Percentiles rank a stretch among this genome's conserved stretches.
These are phyloP conservation scores for Abrostola tripartita DNA, from an alignment of 2,888 invertebrate genomes.

Conservation along the genomic window DNA sequence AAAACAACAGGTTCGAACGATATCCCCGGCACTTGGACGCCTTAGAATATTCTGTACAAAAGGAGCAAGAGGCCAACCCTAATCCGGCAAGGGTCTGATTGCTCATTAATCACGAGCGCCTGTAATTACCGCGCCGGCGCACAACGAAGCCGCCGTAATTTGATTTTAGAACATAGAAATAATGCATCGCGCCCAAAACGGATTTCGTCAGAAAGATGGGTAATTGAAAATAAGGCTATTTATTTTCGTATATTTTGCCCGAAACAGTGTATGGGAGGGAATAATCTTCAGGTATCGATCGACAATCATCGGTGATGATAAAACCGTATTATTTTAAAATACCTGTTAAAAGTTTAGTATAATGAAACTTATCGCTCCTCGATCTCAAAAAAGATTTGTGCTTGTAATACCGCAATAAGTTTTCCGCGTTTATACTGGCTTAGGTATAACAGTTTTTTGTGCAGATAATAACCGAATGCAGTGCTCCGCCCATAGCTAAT, in stretches of 20 bases:
- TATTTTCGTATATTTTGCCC: slow-evolving; percentile 24
- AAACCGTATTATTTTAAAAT: too few relatives aligned
- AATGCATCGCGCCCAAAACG: slow-evolving; percentile 67
- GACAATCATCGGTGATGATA: too few relatives aligned
- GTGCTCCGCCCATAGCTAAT: slow-evolving; percentile 34
- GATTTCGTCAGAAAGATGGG: slow-evolving; percentile 46
- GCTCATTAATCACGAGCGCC: slow-evolving; percentile 85
- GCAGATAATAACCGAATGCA: slow-evolving; percentile 30
- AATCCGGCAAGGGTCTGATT: slow-evolving; percentile 76
- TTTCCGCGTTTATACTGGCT: neutral
- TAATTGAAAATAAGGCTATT: slow-evolving; percentile 51
- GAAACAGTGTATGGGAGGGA: neutral
- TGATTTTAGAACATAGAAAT: slow-evolving; percentile 80
- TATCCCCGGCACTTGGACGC: slow-evolving; percentile 54
- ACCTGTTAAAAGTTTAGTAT: too few relatives aligned
- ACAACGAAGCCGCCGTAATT: slow-evolving; percentile 72
- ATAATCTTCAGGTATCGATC: neutral
- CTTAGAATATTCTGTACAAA: slow-evolving; percentile 62
- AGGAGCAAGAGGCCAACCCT: slow-evolving; percentile 66
- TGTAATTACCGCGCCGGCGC: slow-evolving; percentile 82
- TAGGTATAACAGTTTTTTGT: slow-evolving; percentile 20
- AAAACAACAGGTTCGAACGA: slow-evolving; percentile 55
- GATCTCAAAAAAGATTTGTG: too few relatives aligned
- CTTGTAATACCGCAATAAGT: too few relatives aligned
- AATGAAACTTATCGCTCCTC: too few relatives aligned